Percentiles rank a stretch among this genome's conserved stretches.
Evolutionary conservation across 92 coral and sea anemone genomes (phyloP).

Genomic region (Metridium senile): DNA sequence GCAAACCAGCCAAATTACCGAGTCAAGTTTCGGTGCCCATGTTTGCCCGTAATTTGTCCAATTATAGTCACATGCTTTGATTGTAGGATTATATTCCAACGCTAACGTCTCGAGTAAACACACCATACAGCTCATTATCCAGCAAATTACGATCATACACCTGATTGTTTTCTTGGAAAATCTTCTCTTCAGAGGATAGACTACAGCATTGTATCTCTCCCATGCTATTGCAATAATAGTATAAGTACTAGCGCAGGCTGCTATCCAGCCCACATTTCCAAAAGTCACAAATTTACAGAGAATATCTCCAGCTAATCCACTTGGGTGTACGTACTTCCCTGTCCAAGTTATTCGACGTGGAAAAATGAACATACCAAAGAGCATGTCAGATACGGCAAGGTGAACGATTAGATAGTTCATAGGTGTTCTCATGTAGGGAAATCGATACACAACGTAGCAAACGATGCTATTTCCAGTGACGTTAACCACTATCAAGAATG

Average conservation of each 20-base stretch:
- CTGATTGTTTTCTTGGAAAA: slow-evolving; percentile 32
- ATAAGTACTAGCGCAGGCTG: slow-evolving; percentile 39
- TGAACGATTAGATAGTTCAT: slow-evolving; percentile 63
- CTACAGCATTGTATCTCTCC: slow-evolving; percentile 62
- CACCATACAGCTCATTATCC: slow-evolving; percentile 39
- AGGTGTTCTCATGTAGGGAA: slow-evolving; percentile 51
- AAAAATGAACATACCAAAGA: slow-evolving; percentile 40
- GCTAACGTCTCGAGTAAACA: slow-evolving; percentile 25
- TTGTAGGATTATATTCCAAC: slow-evolving; percentile 21
- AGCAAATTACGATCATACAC: slow-evolving; percentile 7
- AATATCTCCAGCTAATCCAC: slow-evolving; percentile 41
- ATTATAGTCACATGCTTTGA: slow-evolving; percentile 22
- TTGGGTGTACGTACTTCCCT: slow-evolving; percentile 45
- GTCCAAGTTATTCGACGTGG: slow-evolving; percentile 32
- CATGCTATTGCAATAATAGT: slow-evolving; percentile 56
- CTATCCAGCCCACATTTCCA: slow-evolving; percentile 54
- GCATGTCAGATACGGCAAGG: slow-evolving; percentile 53
- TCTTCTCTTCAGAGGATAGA: slow-evolving; percentile 39
- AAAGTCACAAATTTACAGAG: slow-evolving; percentile 51
- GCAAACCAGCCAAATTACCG: slow-evolving; percentile 35
- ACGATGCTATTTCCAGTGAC: slow-evolving; percentile 42
- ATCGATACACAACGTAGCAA: slow-evolving; percentile 38
- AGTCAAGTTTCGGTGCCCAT: slow-evolving; percentile 33
- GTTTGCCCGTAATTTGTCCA: slow-evolving; percentile 25
- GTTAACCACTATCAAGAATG: slow-evolving; percentile 26